phyloP scores from a whole-genome alignment of 2,888 invertebrate genomes.

The Candidula unifasciata region DNA sequence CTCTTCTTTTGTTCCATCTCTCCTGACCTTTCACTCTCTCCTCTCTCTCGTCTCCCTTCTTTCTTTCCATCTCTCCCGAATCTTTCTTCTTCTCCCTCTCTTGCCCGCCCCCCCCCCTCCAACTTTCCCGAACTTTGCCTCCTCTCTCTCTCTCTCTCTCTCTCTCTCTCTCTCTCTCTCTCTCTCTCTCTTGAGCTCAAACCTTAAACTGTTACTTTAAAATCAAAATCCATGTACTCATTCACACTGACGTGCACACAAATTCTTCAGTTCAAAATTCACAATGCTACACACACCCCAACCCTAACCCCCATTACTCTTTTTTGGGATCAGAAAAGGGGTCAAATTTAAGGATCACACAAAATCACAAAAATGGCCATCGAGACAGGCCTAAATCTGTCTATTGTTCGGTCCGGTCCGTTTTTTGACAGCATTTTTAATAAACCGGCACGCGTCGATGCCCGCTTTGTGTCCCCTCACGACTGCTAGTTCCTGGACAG shows the following conservation, averaged over 20 bases:
- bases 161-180: background rate
- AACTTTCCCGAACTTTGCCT: background rate
- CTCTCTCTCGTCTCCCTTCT: background rate
- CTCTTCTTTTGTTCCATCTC: too few species aligned
- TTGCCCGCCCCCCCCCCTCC: background rate
- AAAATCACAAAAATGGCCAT: background rate
- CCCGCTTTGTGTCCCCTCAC: constrained; percentile 6
- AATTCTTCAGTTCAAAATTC: background rate
- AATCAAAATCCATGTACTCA: too few species aligned
- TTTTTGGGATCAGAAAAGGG: background rate
- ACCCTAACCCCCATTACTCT: background rate
- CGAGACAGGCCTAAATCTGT: constrained; percentile 5
- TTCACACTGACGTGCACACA: too few species aligned
- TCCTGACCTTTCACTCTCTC: background rate
- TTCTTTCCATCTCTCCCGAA: background rate
- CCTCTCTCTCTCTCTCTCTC: background rate
- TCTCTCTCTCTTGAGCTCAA: background rate
- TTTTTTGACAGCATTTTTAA: constrained; percentile 31
- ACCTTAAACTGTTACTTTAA: too few species aligned
- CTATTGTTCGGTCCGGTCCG: background rate
- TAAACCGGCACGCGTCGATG: background rate
- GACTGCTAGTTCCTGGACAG: background rate
- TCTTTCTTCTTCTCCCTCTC: background rate
- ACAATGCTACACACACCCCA: background rate
- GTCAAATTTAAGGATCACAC: background rate